phyloP scores from a whole-genome alignment of 2,797 vertebrate genomes.

The Esox lucius region DNA sequence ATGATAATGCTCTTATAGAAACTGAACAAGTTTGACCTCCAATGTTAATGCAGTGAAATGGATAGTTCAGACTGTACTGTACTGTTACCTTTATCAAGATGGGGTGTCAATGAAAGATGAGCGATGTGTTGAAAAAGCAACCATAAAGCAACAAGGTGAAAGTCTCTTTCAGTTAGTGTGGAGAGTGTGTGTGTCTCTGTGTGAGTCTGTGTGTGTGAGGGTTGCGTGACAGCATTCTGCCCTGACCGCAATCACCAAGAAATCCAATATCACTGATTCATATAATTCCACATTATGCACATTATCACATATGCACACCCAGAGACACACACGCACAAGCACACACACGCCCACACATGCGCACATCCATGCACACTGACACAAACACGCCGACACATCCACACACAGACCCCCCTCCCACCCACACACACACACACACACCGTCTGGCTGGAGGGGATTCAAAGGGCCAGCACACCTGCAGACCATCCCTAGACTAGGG shows the following conservation, averaged over 20 bases:
- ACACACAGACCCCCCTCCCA: not conserved
- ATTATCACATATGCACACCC: not conserved
- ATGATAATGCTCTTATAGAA: conserved; percentile 14
- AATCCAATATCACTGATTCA: not conserved
- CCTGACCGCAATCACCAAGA: not conserved
- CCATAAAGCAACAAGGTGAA: not conserved
- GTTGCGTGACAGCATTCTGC: not conserved
- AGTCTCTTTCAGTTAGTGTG: conserved; percentile 1
- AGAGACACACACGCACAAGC: not conserved
- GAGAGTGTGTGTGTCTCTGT: conserved; percentile 1
- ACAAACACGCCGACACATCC: not conserved
- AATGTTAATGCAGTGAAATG: conserved; percentile 14
- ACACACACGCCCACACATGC: not conserved
- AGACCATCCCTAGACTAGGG: conserved; percentile 60
- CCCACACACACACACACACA: conserved; percentile 10
- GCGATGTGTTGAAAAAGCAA: not conserved
- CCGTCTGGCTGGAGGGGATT: conserved; percentile 58
- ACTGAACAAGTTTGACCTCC: conserved; percentile 34
- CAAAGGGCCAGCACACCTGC: conserved; percentile 68
- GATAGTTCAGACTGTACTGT: not conserved
- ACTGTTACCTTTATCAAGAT: not conserved
- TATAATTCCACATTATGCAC: not conserved
- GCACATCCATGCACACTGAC: not conserved
- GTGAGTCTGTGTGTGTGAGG: not conserved
- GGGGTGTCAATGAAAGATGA: not conserved